phyloP scores from a whole-genome alignment of 2,113 vertebrate species.

The Cyphomyrus discorhynchus region DNA sequence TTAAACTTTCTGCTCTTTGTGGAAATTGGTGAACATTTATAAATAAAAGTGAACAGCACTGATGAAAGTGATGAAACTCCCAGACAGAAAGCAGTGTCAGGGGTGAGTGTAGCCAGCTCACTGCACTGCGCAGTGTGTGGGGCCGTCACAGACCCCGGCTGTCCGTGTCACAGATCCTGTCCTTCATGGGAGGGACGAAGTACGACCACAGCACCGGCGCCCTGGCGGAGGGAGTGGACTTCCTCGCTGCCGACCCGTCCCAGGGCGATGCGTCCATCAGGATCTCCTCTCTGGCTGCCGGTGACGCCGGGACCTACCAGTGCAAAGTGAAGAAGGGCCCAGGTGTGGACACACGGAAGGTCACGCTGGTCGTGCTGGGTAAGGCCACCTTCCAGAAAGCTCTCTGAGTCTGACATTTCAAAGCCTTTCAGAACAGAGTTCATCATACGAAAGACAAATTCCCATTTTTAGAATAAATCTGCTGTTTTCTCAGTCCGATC shows the following conservation, averaged over 20 bases:
- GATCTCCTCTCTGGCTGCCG: conserved; percentile 57
- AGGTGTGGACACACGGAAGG: conserved; percentile 65
- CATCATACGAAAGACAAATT: background rate
- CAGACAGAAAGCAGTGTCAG: background rate
- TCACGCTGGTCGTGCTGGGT: conserved; percentile 77
- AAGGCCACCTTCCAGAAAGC: conserved; percentile 11
- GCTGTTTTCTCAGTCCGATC: background rate
- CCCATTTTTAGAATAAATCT: background rate
- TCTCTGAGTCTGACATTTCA: background rate
- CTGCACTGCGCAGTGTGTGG: no score
- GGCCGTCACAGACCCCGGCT: background rate
- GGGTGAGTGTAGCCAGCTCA: background rate
- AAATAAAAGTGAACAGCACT: background rate
- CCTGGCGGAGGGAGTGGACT: conserved; percentile 62
- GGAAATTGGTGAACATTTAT: background rate
- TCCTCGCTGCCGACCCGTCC: conserved; percentile 66
- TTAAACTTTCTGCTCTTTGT: background rate
- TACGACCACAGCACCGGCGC: conserved; percentile 52
- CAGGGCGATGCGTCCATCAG: conserved; percentile 76
- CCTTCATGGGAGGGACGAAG: conserved; percentile 63
- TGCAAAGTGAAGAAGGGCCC: conserved; percentile 86
- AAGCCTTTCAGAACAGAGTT: background rate
- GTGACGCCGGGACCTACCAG: conserved; percentile 74
- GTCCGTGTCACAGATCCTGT: conserved; percentile 57
- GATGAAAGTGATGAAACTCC: background rate